These are phyloP conservation scores for Cyprinodon tularosa DNA, from an alignment of 2,113 vertebrate species.

Conservation along the genomic window DNA sequence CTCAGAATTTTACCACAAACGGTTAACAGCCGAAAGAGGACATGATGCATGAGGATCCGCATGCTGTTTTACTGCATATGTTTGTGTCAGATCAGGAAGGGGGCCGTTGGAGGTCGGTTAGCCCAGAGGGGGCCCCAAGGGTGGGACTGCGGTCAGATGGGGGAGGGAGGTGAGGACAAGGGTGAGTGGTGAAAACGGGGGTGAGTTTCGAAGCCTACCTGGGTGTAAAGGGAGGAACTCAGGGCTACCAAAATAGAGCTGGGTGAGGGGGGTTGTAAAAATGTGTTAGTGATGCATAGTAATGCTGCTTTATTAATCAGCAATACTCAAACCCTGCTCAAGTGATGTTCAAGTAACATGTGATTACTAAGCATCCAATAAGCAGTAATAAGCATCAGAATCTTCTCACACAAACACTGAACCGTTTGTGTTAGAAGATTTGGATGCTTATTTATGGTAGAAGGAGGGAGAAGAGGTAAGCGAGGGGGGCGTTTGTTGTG, in stretches of 20 bases:
- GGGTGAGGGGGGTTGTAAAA: not conserved
- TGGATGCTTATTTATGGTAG: not conserved
- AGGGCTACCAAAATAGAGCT: not conserved
- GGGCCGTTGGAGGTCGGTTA: conserved; percentile 81
- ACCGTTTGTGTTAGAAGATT: not conserved
- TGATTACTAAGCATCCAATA: no score
- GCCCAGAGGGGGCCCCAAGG: conserved; percentile 76
- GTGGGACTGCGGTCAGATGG: conserved; percentile 68
- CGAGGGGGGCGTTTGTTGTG: not conserved
- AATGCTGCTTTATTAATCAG: not conserved
- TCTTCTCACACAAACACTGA: no score
- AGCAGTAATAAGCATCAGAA: no score
- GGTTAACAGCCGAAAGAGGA: conserved; percentile 77
- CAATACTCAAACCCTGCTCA: no score
- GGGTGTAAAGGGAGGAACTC: not conserved
- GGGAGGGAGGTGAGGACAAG: conserved; percentile 32
- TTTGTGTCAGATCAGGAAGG: conserved; percentile 79
- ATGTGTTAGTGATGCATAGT: not conserved
- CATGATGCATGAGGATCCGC: conserved; percentile 62
- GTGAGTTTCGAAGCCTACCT: conserved; percentile 36
- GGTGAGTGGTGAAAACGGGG: conserved; percentile 55
- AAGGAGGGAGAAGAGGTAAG: not conserved
- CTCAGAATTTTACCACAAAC: conserved; percentile 77
- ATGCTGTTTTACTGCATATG: conserved; percentile 39
- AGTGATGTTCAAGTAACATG: no score